Evolutionary conservation across 2,797 vertebrate genomes (phyloP), one percentile per base, ranked within the genome.

Genomic region (Phaenicophaeus curvirostris): DNA sequence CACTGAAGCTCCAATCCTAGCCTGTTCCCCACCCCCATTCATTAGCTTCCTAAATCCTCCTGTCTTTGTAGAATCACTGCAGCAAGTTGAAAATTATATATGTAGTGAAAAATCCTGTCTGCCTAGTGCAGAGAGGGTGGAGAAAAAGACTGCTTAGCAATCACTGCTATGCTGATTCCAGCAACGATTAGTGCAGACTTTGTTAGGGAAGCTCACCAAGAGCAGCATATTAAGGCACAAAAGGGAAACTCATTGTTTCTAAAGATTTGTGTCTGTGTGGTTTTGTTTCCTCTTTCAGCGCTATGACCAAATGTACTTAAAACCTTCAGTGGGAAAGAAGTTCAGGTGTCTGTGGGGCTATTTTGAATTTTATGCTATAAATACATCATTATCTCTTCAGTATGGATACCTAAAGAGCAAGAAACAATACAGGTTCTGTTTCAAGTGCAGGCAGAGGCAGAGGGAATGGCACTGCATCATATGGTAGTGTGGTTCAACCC

Each of bases 11-110:
- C 62, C 86, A 91, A 18, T 79, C 71, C 91, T 41, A 80, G 84
- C 72, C 48, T 1, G 11, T 46, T 95, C 94, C 90, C 96, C 62
- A 81, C 91, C 91, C 85, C 94, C 93, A 80, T 96, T 97, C 96
- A 94, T 97, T 97, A 97, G 94, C 95, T 97, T 96, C 96, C 95
- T 95, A 94, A 95, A 96, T 96, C 95, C 92, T 94, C 91, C 90
- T 94, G 89, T 96, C 91, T 96, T 95, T 85, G 83, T 94, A 91
- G 94, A 95, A 71, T 97, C 94, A 85, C 94, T 90, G 87, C 73
- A 94, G 95, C 91, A 94, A 92, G 92, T 89, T 85, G 92, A 89
- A 95, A 90, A 87, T 94, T 95, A 96, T 96, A 59, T 90, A 95
- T 91, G 94, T 87, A 95, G 94, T 94, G 92, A 94, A 96, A 95